Percentiles rank a stretch among this genome's conserved stretches.
These are phyloP conservation scores for Indicator indicator DNA, from an alignment of 2,113 vertebrate species.

Conservation along the genomic window DNA sequence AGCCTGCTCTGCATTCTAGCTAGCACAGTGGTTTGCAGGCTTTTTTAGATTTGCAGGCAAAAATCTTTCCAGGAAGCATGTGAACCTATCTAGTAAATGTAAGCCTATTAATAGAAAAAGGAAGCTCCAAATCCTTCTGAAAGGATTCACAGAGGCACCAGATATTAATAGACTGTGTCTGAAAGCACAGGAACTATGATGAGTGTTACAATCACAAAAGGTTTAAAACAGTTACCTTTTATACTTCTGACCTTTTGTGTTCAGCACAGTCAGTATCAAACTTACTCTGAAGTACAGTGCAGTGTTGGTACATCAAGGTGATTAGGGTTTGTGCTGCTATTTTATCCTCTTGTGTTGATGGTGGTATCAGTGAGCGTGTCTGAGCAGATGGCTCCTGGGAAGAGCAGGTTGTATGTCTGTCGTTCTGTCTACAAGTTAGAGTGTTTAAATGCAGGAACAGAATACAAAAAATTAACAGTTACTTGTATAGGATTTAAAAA, in stretches of 20 bases:
- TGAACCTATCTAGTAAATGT: neutral
- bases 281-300: neutral
- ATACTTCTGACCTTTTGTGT: neutral
- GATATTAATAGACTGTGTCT: neutral
- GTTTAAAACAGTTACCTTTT: neutral
- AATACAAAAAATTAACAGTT: neutral
- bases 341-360: neutral
- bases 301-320: neutral
- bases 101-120: neutral
- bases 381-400: neutral
- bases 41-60: neutral
- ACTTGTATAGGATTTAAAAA: neutral
- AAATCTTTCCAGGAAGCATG: neutral
- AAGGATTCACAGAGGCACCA: neutral
- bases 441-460: neutral
- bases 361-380: neutral
- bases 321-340: neutral
- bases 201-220: neutral
- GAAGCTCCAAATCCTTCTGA: neutral
- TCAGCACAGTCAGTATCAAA: neutral
- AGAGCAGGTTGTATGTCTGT: neutral
- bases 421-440: neutral
- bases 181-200: neutral
- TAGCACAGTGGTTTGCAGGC: neutral
- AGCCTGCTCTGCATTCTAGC: neutral